These are phyloP conservation scores for Ischnus inquisitorius DNA, from an alignment of 2,888 invertebrate species.

Conservation along the genomic window DNA sequence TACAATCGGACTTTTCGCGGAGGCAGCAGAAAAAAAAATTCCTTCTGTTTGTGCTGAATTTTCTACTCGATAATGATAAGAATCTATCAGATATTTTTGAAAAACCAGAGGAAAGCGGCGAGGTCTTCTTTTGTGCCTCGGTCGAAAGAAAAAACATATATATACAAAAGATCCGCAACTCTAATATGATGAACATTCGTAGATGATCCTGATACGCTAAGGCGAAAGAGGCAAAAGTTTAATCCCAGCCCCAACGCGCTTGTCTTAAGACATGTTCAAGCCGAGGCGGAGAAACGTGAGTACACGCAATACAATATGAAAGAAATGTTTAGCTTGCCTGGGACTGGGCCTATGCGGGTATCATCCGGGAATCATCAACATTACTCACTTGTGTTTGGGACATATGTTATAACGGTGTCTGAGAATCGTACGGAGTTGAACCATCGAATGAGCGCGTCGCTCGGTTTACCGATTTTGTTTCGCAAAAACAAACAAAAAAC, in stretches of 20 bases:
- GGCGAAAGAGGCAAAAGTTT: conserved; percentile 88
- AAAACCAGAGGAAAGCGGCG: not conserved
- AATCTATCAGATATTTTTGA: conserved; percentile 41
- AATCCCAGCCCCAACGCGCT: conserved; percentile 86
- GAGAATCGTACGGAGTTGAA: conserved; percentile 46
- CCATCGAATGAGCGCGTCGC: conserved; percentile 42
- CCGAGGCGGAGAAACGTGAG: conserved; percentile 86
- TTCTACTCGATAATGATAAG: conserved; percentile 17
- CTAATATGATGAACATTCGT: conserved; percentile 82
- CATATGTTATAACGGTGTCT: conserved; percentile 47
- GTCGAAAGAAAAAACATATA: not conserved
- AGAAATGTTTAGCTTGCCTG: conserved; percentile 75
- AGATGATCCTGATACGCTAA: conserved; percentile 88
- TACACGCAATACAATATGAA: conserved; percentile 76
- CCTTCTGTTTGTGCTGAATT: conserved; percentile 56
- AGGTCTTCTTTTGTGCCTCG: conserved; percentile 16
- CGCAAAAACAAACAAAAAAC: conserved; percentile 6
- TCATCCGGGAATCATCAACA: conserved; percentile 53
- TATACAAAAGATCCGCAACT: not conserved
- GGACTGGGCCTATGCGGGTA: conserved; percentile 71
- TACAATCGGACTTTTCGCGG: too few species aligned
- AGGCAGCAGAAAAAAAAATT: not conserved
- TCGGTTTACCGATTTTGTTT: not conserved
- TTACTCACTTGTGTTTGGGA: conserved; percentile 48
- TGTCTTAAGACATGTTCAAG: conserved; percentile 86